Conservation (phyloP, 2,888 invertebrate genomes). For the Epirrhoe alternata region DNA sequence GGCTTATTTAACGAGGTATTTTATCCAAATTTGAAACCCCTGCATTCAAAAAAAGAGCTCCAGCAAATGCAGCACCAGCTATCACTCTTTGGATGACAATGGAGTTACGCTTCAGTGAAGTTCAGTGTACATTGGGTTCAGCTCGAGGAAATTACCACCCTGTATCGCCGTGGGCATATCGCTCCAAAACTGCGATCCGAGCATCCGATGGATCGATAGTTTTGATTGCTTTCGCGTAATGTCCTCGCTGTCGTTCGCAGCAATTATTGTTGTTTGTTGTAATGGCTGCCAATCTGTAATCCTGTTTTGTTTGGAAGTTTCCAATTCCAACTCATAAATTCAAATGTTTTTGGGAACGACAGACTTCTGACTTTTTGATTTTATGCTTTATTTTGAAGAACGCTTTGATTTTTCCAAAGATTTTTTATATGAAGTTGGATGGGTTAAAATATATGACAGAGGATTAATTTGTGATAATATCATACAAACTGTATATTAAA, state of each 20-base stretch:
- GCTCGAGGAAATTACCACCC: constrained; percentile 19
- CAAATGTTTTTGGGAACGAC: constrained; percentile 10
- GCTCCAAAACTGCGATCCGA: constrained; percentile 63
- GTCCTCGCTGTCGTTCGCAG: constrained; percentile 45
- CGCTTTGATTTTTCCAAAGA: not conserved
- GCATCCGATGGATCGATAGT: constrained; percentile 69
- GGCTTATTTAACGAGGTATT: not conserved
- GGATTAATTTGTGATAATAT: no score
- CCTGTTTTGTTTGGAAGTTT: constrained; percentile 30
- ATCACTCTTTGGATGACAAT: not conserved
- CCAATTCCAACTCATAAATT: constrained; percentile 22
- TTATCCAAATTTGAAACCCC: not conserved
- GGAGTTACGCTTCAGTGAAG: not conserved
- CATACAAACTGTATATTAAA: not conserved
- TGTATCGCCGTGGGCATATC: constrained; percentile 24
- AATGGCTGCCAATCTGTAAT: constrained; percentile 31
- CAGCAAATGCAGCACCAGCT: not conserved
- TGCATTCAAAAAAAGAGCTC: not conserved
- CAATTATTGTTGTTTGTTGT: constrained; percentile 47
- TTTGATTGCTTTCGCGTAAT: constrained; percentile 73
- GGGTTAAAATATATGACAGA: not conserved
- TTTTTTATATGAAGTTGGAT: not conserved
- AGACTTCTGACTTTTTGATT: constrained; percentile 25
- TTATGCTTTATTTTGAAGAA: not conserved
- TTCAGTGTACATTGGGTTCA: constrained; percentile 4